Conservation (phyloP, 2,797 vertebrate genomes). For the Alcedo atthis region DNA sequence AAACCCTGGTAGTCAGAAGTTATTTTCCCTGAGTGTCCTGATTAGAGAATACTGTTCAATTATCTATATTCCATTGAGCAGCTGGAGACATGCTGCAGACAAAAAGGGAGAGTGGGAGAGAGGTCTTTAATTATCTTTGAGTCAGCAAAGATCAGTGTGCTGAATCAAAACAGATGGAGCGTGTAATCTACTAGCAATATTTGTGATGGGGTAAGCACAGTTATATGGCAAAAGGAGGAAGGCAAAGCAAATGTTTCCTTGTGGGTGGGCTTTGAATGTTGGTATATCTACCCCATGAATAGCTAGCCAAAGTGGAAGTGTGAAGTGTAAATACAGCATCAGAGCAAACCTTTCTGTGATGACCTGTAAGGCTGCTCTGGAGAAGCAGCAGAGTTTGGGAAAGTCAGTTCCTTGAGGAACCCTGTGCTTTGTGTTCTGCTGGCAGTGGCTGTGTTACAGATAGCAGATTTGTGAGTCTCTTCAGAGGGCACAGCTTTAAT, state of each 20-base stretch:
- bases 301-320: neutral
- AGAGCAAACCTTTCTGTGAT: neutral
- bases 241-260: neutral
- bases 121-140: neutral
- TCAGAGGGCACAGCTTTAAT: neutral
- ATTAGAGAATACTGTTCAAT: neutral
- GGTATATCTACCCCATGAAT: neutral
- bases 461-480: neutral
- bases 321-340: neutral
- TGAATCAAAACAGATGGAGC: conserved; percentile 7
- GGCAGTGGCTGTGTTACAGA: neutral
- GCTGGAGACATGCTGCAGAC: neutral
- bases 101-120: neutral
- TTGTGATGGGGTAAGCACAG: neutral
- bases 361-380: neutral
- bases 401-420: neutral
- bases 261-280: neutral
- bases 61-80: neutral
- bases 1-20: neutral
- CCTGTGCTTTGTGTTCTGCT: neutral
- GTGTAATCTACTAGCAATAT: neutral
- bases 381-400: neutral
- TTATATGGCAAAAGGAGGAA: neutral
- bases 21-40: conserved; percentile 17
- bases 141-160: neutral